Base-by-base conservation (phyloP, 2,113 vertebrate genomes). In the Festucalex cinctus region DNA sequence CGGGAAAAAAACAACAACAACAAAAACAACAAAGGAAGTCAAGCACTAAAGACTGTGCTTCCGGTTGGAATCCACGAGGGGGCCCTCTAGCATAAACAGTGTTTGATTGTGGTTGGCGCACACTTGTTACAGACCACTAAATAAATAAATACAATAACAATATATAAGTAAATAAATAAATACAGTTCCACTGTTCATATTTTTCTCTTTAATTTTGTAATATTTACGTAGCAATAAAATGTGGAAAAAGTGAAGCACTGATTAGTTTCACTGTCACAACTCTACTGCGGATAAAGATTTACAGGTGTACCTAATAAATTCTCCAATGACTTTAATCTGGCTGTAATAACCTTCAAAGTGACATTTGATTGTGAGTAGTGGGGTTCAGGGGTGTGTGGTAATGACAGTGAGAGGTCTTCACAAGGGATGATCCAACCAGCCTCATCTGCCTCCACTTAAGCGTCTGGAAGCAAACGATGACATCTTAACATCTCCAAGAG, bases 371-470 rank as follows among this genome's bases (percentile, higher is more conserved):
- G 70, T 60, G 36, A n/a, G 48, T 2, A 10, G 9, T 51, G 9
- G 48, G 9, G 48, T 51, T 51, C 9, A 10, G n/a, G 48, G 20
- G 16, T n/a, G 44, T 19, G 74, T 58, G 63, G 48, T 61, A 84
- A 73, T 74, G 67, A 81, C 80, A 78, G 75, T 86, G 79, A 80
- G 84, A 82, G 84, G 88, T 86, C 81, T 79, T 24, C 26, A n/a
- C 65, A 71, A 76, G 62, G 73, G 53, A 77, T 71, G 75, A 56
- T 76, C 72, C 63, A 43, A 65, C 67, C 73, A 13, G 9, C 72
- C 68, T 83, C 82, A 82, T 86, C 88, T 88, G 81, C 78, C 71
- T 85, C 77, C 73, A 82, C 83, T 88, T 86, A 82, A 76, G 71
- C 69, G 79, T 74, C 68, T 85, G 77, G 78, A 78, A 70, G 71